Conservation (phyloP, 2,888 invertebrate species). For the Temnothorax ravouxi region DNA sequence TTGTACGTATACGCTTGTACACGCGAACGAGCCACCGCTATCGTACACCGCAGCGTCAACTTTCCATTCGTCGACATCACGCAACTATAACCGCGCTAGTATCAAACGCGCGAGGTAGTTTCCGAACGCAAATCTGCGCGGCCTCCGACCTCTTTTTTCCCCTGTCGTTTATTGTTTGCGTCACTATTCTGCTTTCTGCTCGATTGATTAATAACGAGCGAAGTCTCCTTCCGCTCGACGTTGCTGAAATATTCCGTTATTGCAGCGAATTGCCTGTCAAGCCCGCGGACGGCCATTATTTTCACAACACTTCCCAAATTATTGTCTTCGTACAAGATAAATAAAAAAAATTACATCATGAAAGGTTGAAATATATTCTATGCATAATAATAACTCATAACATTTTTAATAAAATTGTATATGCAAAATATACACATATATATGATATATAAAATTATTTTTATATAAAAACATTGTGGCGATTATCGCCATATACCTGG, state of each 20-base stretch:
- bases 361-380: neutral
- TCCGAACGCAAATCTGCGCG: conserved; percentile 16
- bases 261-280: neutral
- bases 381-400: neutral
- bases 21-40: neutral
- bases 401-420: neutral
- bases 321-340: neutral
- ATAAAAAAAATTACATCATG: neutral
- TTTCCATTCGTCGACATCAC: conserved; percentile 54
- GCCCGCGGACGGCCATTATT: neutral
- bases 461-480: neutral
- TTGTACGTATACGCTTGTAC: neutral
- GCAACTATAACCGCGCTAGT: conserved; percentile 50
- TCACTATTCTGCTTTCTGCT: conserved; percentile 3
- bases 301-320: neutral
- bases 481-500: no score
- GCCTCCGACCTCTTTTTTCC: conserved; percentile 11
- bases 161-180: conserved; percentile 43
- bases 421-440: neutral
- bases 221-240: neutral
- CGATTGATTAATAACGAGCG: conserved; percentile 33
- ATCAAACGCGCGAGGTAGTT: conserved; percentile 36
- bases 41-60: conserved; percentile 7
- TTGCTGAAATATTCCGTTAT: conserved; percentile 17
- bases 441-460: conserved; percentile 5